phyloP scores from a whole-genome alignment of 1,140 invertebrate species.

The Trichonephila inaurata region DNA sequence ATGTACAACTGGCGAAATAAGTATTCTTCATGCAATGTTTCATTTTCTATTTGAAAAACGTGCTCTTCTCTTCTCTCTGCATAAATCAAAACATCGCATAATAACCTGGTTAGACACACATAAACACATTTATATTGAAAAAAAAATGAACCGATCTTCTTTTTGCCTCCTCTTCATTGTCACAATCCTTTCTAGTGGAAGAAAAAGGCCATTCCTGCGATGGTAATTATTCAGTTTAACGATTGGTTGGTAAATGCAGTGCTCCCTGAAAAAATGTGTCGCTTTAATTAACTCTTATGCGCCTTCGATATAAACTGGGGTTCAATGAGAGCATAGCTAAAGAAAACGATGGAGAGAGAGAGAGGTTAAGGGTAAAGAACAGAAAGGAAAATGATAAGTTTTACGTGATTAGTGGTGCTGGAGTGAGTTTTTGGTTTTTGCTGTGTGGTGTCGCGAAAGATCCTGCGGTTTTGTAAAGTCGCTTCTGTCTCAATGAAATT shows the following conservation, averaged over 20 bases:
- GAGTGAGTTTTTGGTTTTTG: conserved; percentile 18
- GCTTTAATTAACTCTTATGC: conserved; percentile 68
- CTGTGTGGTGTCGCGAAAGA: not conserved
- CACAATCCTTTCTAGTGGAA: conserved; percentile 28
- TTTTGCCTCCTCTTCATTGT: not conserved
- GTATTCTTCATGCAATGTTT: no score
- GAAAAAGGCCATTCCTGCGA: conserved; percentile 51
- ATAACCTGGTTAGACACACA: not conserved
- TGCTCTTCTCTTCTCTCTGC: no score
- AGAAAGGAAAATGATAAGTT: conserved; percentile 52
- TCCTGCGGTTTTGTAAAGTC: not conserved
- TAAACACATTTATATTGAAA: not conserved
- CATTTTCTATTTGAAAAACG: no score
- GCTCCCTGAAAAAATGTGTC: conserved; percentile 53
- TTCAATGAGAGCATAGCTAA: conserved; percentile 6
- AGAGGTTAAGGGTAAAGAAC: not conserved
- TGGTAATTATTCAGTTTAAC: conserved; percentile 75
- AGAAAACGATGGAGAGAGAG: conserved; percentile 8
- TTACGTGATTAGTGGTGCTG: conserved; percentile 55
- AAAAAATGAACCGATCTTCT: not conserved
- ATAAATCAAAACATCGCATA: not conserved
- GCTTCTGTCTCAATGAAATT: not conserved
- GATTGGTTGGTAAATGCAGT: conserved; percentile 63
- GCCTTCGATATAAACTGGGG: conserved; percentile 48
- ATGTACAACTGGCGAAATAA: no score